Base-by-base conservation (phyloP, 2,888 invertebrate genomes). In the Morpho deidamia region DNA sequence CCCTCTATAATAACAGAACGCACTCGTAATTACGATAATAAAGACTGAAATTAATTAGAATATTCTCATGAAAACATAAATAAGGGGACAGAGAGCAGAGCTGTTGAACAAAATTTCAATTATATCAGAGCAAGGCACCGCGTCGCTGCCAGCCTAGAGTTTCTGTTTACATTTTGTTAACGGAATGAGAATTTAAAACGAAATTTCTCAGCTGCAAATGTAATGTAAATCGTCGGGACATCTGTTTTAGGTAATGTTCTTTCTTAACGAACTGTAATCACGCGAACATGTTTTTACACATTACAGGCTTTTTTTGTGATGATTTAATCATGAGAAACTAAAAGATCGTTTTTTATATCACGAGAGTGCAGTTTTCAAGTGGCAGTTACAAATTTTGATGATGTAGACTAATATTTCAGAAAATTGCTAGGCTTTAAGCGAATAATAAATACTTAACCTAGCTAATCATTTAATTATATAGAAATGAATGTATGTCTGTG, bases 91-190 rank as follows among this genome's bases (percentile, higher is more conserved):
- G 48, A 53, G 70, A 68, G 62, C 69, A 71, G 67, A 74, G 66
- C 67, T 64, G 72, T 71, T 74, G 76, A 74, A 78, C 77, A 72
- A 81, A 83, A 78, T 83, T 84, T 81, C 82, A 83, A 84, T 83
- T 83, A 81, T 78, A 79, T 76, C 73, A 72, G 69, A 63, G 70
- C 65, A 67, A 62, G 69, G 63, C 64, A 70, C 68, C 66, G 69
- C 63, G 76, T 11, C 62, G 41, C 41, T 51, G 62, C 59, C 66
- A 71, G 60, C 69, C 66, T 65, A 66, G 74, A 80, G 70, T 57
- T 79, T 76, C 76, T 83, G 81, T 83, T 86, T 83, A 82, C 81
- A 82, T 82, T 86, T 81, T 81, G 81, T 83, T 83, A 81, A 76
- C 75, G 74, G 72, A 82, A 83, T 82, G 82, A 76, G 81, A 83